phyloP scores from a whole-genome alignment of 2,888 invertebrate genomes.

The Netelia inedita region DNA sequence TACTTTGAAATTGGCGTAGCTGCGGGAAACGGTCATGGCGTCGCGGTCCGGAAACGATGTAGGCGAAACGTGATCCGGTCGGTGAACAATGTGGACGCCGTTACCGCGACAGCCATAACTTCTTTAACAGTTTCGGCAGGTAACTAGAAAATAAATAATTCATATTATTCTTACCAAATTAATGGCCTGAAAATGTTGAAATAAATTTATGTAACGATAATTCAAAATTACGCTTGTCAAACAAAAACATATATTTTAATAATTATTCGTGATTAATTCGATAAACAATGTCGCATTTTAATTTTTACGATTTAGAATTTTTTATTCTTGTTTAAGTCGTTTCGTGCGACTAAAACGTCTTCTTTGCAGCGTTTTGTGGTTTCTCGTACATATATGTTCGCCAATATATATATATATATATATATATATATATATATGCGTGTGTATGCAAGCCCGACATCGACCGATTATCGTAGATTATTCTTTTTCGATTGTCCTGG shows the following conservation, averaged over 20 bases:
- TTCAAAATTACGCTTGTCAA: neutral
- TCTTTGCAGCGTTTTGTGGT: neutral
- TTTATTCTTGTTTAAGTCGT: too few species aligned
- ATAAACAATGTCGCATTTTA: too few species aligned
- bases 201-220: neutral
- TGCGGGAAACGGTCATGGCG: conserved; percentile 2
- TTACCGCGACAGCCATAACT: conserved; percentile 70
- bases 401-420: neutral
- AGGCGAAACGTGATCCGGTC: conserved; percentile 73
- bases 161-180: neutral
- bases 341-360: too few species aligned
- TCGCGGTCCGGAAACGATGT: conserved; percentile 74
- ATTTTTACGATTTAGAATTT: too few species aligned
- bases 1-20: neutral
- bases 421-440: neutral
- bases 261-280: neutral
- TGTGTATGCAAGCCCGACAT: conserved; percentile 9
- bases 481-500: conserved; percentile 30
- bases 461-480: conserved; percentile 47
- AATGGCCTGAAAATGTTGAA: neutral
- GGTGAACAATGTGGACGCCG: conserved; percentile 74
- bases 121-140: conserved; percentile 40
- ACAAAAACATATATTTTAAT: neutral
- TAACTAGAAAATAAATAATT: conserved; percentile 54
- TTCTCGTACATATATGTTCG: neutral